Evolutionary conservation across 2,888 invertebrate species (phyloP).

Genomic region (Stictocephala bisonia): DNA sequence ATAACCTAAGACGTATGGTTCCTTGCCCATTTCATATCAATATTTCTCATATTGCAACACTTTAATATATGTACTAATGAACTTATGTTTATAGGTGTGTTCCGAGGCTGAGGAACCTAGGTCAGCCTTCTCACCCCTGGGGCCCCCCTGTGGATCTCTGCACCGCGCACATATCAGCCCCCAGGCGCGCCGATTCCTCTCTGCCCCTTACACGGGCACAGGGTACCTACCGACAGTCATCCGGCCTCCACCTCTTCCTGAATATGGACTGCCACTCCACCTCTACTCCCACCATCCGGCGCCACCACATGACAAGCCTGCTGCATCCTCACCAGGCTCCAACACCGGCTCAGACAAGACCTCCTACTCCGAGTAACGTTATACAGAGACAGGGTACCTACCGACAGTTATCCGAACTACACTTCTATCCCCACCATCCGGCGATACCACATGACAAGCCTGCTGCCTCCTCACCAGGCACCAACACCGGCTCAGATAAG

Average conservation of each 20-base stretch:
- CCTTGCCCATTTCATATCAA: no score
- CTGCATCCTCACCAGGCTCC: slow-evolving; percentile 67
- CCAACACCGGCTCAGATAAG: slow-evolving; percentile 69
- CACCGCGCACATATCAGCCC: slow-evolving; percentile 68
- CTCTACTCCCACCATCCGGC: slow-evolving; percentile 59
- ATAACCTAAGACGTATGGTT: no score
- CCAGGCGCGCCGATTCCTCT: slow-evolving; percentile 74
- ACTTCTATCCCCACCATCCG: slow-evolving; percentile 62
- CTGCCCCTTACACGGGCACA: slow-evolving; percentile 85
- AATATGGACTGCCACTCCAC: slow-evolving; percentile 63
- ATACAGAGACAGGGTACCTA: slow-evolving; percentile 77
- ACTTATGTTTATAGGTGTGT: slow-evolving; percentile 53
- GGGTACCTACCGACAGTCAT: slow-evolving; percentile 86
- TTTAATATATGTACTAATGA: no score
- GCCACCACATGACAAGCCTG: slow-evolving; percentile 60
- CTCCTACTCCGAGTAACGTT: slow-evolving; percentile 67
- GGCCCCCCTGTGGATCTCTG: slow-evolving; percentile 60
- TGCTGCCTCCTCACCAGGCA: slow-evolving; percentile 66
- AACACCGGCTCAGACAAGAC: slow-evolving; percentile 70
- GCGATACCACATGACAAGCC: slow-evolving; percentile 59
- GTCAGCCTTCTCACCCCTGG: slow-evolving; percentile 83
- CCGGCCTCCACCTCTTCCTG: slow-evolving; percentile 64
- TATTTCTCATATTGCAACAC: no score
- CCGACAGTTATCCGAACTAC: slow-evolving; percentile 77
- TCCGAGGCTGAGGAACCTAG: slow-evolving; percentile 65